Evolutionary conservation across 2,888 invertebrate genomes (phyloP).

Genomic region (Tenthredo scrophulariae): DNA sequence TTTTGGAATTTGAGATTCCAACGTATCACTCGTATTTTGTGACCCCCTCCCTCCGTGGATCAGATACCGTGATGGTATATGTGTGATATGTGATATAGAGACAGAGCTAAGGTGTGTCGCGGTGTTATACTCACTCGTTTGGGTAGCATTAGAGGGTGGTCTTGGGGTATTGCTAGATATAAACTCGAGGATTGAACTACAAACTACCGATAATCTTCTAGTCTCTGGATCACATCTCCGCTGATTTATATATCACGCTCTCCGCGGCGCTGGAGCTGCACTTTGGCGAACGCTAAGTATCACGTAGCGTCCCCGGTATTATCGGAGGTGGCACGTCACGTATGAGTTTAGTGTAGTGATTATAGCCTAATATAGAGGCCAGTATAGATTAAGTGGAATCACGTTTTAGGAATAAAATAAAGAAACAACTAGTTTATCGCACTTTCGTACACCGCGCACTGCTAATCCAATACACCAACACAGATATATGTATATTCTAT

Average conservation of each 20-base stretch:
- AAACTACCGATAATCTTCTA: conserved; percentile 74
- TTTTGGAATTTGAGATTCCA: not conserved
- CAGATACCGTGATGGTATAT: not conserved
- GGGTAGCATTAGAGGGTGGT: conserved; percentile 63
- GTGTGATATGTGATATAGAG: not conserved
- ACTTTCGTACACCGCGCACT: conserved; percentile 5
- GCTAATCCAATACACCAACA: conserved; percentile 34
- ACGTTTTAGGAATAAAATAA: not conserved
- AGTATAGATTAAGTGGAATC: not conserved
- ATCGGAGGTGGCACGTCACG: conserved; percentile 22
- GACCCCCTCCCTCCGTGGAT: not conserved
- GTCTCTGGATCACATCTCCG: conserved; percentile 76
- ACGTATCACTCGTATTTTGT: not conserved
- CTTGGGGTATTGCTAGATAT: conserved; percentile 59
- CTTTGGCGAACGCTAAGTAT: not conserved
- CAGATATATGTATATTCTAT: not conserved
- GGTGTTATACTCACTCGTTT: conserved; percentile 67
- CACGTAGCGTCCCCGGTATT: conserved; percentile 55
- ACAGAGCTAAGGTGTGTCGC: not conserved
- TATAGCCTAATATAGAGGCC: not conserved
- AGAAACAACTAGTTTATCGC: not conserved
- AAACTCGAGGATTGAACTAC: conserved; percentile 71
- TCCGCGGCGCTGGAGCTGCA: conserved; percentile 62
- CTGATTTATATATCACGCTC: conserved; percentile 67
- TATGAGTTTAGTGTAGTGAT: conserved; percentile 4